Evolutionary conservation across 1,140 invertebrate species (phyloP), one percentile per base, ranked within the genome.

Genomic region (Homalodisca vitripennis): DNA sequence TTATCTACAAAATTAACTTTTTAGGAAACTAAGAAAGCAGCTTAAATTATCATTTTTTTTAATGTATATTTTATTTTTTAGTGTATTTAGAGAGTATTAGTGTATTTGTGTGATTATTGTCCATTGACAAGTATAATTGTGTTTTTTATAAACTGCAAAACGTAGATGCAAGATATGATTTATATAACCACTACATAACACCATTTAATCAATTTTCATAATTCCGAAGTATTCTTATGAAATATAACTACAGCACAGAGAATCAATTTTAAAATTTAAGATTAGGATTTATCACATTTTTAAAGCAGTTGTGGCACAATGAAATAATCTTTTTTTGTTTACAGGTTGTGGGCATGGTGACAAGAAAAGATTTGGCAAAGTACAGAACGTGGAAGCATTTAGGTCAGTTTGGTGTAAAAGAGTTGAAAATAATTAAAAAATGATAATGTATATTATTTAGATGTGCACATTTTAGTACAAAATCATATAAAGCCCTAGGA

Each of bases 271-370:
- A 12, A 17, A 20, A 22, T 3, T 6, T 53, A 53, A 3, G 3
- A 14, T 3, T 14, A 12, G 6, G 20, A 53, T 3, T 20, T 12
- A 22, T 6, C 20, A 14, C 20, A 6, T 22, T 53, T 20, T 12
- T 14, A 12, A 53, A 22, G 6, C 6, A 53, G 6, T 53, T 75
- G 6, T 53, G 12, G 48, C 20, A 12, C 6, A 12, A 22, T 12
- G 6, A 20, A 12, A 12, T 53, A 53, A 53, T 53, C 22, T 3
- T 22, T 3, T 12, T 53, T 17, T 53, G 12, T 53, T 53, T 53
- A 6, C 48, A 94, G 90, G 92, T 97, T 10, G 87, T 96, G 72
- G 95, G 95, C n/a, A 95, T 98, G 82, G 92, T 98, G 57, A 98
- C 96, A 0, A 84, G 96, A 60, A 98, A 98, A 83, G 95, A 98